Evolutionary conservation across 2,113 vertebrate genomes (phyloP), one percentile per base, ranked within the genome.

Genomic region (Toxotes jaculatrix): DNA sequence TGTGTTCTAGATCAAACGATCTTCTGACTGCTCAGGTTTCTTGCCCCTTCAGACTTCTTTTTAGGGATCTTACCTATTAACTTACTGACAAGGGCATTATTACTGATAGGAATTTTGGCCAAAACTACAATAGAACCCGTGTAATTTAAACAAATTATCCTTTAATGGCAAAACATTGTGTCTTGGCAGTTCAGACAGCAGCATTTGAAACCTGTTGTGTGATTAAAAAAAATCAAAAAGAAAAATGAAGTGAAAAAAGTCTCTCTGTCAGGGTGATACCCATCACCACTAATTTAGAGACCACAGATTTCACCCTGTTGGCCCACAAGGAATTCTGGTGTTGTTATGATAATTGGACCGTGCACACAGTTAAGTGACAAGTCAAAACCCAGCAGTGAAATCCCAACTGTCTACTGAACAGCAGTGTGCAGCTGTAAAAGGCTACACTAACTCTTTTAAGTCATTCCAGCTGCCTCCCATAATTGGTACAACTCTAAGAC

Each of bases 321-420:
- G 67, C 67, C 27, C 51, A 60, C 63, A 66, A 66, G 60, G 77
- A 66, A 64, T 63, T 42, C 68, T 23, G 57, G 3, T n/a, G 66
- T 23, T 53, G 67, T 76, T 77, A 34, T 71, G 63, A 63, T 80
- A 85, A 87, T 74, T 77, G 79, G 79, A 61, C 43, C 3, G 32
- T 36, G 62, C 43, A 7, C 59, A 45, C 57, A 55, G 68, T 59
- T 27, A 69, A 69, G 75, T 56, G 72, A 82, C 51, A 66, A 74
- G 75, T 74, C 31, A 55, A 74, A 77, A 77, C 47, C 36, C 55
- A 32, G 12, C 38, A 60, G 34, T 49, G 40, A 73, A 69, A 71
- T 64, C 77, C 74, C 65, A 27, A 63, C 61, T 53, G 60, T 77
- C 61, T 85, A 19, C 62, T 47, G n/a, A 81, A 40, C 49, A 45